Evolutionary conservation across 2,797 vertebrate species (phyloP).

Genomic region (Myotis pilosus): DNA sequence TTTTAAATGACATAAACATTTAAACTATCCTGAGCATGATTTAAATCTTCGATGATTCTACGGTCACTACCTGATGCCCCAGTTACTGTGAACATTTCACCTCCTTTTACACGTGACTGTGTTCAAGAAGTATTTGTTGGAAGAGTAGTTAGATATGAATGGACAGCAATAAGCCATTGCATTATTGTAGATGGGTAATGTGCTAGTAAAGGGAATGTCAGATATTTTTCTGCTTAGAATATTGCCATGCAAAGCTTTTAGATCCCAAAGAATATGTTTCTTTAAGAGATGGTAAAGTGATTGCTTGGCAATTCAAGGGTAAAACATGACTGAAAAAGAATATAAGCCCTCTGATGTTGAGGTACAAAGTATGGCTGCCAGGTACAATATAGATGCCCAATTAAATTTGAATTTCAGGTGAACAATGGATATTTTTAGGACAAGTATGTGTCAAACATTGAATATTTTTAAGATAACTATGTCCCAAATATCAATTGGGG

Average conservation of each 20-base stretch:
- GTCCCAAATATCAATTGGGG: neutral
- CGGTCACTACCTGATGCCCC: neutral
- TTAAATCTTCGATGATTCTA: neutral
- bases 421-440: neutral
- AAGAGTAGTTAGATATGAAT: slow-evolving; percentile 16
- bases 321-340: neutral
- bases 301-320: neutral
- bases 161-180: slow-evolving; percentile 37
- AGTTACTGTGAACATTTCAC: neutral
- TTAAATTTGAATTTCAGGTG: slow-evolving; percentile 31
- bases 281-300: neutral
- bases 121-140: slow-evolving; percentile 54
- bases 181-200: neutral
- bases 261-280: neutral
- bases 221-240: slow-evolving; percentile 15
- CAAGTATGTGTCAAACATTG: neutral
- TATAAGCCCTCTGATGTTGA: neutral
- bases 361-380: neutral
- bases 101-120: slow-evolving; percentile 39
- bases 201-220: neutral
- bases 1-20: slow-evolving; percentile 43
- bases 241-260: neutral
- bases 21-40: neutral
- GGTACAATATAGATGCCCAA: neutral
- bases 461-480: neutral